Base-by-base conservation (phyloP, 1,140 invertebrate genomes). In the Phocides pigmalion region DNA sequence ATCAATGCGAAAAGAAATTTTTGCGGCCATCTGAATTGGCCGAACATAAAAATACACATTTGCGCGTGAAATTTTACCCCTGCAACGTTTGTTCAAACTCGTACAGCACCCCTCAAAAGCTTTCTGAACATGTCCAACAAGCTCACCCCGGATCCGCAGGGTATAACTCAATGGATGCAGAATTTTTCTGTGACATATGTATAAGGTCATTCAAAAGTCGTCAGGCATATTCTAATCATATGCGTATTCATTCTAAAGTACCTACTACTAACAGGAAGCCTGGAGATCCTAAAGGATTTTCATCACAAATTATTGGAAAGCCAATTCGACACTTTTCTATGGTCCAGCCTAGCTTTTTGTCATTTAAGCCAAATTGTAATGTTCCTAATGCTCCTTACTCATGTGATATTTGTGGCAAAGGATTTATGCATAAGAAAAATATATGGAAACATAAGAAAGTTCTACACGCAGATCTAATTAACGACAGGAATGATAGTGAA, bases 21-120 rank as follows among this genome's bases (percentile, higher is more conserved):
- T 76, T 92, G 19, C 92, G 94, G 9, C 92, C 93, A 14, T 85
- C 84, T 0, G 93, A 95, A 56, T 81, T 95, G 3, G 91, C 92
- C 0, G 94, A 95, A 65, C 95, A 95, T 70, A 93, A 94, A 41
- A 94, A 93, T 69, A 90, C 93, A 1, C 94, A 95, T 81, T 84
- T 95, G 16, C 94, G 95, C 68, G 90, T 95, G 1, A 95, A 95
- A 70, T 93, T 94, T 16, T 95, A 94, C 58, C 93, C 93, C 0
- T 94, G 94, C 58, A 93, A 89, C 3, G 85, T 94, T 22, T 94
- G 94, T 62, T 83, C 92, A 0, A 93, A 93, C 59, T 94, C 94
- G 44, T 94, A 94, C 68, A 93, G 93, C 62, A 93, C 93, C n/a
- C 89, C 93, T 0, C 87, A 92, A 25, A 91, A 93, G 12, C 75